Base-by-base conservation (phyloP, 2,888 invertebrate genomes). In the Metellina segmentata region DNA sequence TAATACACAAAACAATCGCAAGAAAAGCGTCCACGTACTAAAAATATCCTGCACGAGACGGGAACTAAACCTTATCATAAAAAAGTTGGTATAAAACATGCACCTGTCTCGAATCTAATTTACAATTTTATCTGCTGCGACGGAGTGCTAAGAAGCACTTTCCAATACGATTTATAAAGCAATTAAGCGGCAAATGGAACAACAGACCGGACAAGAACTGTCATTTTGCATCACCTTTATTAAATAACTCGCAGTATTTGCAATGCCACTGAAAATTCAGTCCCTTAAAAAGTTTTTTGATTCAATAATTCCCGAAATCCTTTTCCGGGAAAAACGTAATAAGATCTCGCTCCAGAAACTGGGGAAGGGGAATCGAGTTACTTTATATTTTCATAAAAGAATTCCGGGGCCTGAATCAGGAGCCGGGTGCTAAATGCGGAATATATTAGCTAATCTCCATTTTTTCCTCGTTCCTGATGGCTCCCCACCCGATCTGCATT, bases 381-480 rank as follows among this genome's bases (percentile, higher is more conserved):
- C 61, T 61, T 61, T 61, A 61, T 61, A 61, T 61, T 61, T 61
- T 79, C 61, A 53, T 79, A 16, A 61, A 79, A 79, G 79, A 61
- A 79, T 49, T 53, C 61, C 34, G 19, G 16, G 20, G 20, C 49
- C 51, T 51, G 49, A 77, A 77, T 77, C n/a, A 9, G 77, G n/a
- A 51, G 52, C 52, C 52, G 51, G 34, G n/a, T 7, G 19, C 19
- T 51, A 19, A 49, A 77, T 79, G 79, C 53, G 34, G 61, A 79
- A 79, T 79, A 79, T 61, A 53, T 61, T 78, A 61, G 20, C 34
- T 79, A 53, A 79, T 79, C 79, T 79, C 61, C 48, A 61, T 79
- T 79, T 53, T 69, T 79, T 79, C 19, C 61, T 53, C 79, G 13
- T 69, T 79, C 79, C 13, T 61, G 13, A 61, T 34, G 61, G 34